A percentile compares a stretch with the other conserved stretches of the same genome.
Conservation (phyloP, 1,140 invertebrate genomes). For the Reticulitermes speratus region DNA sequence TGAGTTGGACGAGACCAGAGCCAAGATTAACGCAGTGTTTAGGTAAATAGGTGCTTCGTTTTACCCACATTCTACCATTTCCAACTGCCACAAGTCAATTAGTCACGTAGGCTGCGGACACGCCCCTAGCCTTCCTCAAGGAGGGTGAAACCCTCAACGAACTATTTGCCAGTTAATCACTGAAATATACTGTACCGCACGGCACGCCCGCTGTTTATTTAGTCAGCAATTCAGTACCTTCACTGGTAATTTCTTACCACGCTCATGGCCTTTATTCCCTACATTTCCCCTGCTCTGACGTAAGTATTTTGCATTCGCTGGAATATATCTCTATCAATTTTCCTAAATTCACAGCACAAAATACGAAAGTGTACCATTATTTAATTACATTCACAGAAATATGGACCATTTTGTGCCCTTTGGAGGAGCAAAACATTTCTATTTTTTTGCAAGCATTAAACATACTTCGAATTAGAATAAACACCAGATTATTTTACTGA, state of each 20-base stretch:
- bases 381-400: too few species aligned
- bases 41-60: not conserved
- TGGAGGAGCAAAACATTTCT: too few species aligned
- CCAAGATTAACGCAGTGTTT: too few species aligned
- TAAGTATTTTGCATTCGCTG: not conserved
- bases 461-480: too few species aligned
- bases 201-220: not conserved
- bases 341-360: not conserved
- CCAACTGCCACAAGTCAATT: not conserved
- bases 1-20: too few species aligned
- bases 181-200: constrained; percentile 8
- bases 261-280: not conserved
- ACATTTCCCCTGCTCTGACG: not conserved
- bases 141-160: not conserved
- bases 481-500: too few species aligned
- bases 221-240: not conserved
- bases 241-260: not conserved
- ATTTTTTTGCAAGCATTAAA: too few species aligned
- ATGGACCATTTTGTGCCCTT: too few species aligned
- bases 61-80: not conserved
- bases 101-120: not conserved
- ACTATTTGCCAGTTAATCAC: constrained; percentile 1
- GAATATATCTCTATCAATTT: not conserved
- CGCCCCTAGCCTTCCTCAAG: not conserved
- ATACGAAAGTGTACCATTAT: not conserved